Evolutionary conservation across 1,140 invertebrate genomes (phyloP), one percentile per base, ranked within the genome.

Genomic region (Ooceraea biroi): DNA sequence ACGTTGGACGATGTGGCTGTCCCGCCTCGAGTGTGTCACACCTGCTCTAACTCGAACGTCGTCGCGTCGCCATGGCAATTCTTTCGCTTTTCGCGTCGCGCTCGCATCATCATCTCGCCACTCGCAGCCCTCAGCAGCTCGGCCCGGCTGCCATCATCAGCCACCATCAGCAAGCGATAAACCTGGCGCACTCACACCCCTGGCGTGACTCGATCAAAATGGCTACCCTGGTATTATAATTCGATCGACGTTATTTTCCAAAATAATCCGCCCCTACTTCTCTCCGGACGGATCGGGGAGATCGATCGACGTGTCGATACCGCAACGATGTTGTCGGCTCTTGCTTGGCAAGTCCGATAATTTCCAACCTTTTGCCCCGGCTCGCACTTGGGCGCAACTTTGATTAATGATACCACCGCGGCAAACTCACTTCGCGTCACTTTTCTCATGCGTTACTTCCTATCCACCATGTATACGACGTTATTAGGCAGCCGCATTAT

Each of bases 301-400:
- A 88, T 88, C 87, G 71, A 88, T 88, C 83, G 84, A 76, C 44
- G 27, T 88, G 87, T 85, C 87, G 52, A 85, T 88, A 87, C 50
- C 86, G 80, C 74, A 73, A 80, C 83, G 63, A 71, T 22, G 52
- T 58, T 66, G 69, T 85, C 71, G 63, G 55, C 66, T 84, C 78
- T 58, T 57, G 50, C 86, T 57, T 46, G 41, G 83, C 72, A 85
- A 85, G 76, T 82, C 82, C 76, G 87, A 88, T 88, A 88, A 88
- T 88, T 88, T 88, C 76, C 84, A 88, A 88, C 83, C 86, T 72
- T 88, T 88, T 82, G 73, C 83, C 36, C 30, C 48, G 52, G 50
- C 50, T 69, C 76, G 58, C 65, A 82, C 87, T 76, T 76, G 86
- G 57, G 74, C 68, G 87, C 82, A 88, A 76, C 83, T 85, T 88